Percentiles rank a stretch among this genome's conserved stretches.
Evolutionary conservation across 2,888 invertebrate genomes (phyloP).

Genomic region (Euclidia mi): DNA sequence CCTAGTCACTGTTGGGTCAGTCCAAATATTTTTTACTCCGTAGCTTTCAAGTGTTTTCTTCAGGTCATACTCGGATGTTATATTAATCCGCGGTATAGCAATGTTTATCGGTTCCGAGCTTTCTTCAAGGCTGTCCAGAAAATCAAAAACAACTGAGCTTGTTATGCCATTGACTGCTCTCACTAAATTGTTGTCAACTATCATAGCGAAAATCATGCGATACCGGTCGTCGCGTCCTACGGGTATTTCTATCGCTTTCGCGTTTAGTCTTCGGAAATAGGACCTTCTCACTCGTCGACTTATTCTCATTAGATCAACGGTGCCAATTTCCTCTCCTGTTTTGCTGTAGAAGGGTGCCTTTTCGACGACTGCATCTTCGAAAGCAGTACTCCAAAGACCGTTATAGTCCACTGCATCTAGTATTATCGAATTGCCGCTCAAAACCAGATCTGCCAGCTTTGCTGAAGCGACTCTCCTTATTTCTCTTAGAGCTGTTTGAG

Average conservation of each 20-base stretch:
- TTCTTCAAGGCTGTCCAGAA: neutral
- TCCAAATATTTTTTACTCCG: slow-evolving; percentile 6
- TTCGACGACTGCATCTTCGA: slow-evolving; percentile 12
- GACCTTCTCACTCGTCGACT: slow-evolving; percentile 8
- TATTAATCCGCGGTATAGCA: slow-evolving; percentile 11
- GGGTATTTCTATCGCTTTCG: slow-evolving; percentile 5
- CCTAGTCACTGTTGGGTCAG: slow-evolving; percentile 7
- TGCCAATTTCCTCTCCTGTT: slow-evolving; percentile 5
- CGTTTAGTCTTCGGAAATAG: slow-evolving; percentile 1
- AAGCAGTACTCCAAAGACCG: slow-evolving; percentile 17
- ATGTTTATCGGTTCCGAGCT: slow-evolving; percentile 9
- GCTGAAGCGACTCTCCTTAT: slow-evolving; percentile 2
- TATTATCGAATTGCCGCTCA: slow-evolving; percentile 17
- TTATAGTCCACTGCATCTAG: slow-evolving; percentile 10
- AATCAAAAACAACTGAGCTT: neutral
- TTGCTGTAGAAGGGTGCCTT: slow-evolving; percentile 13
- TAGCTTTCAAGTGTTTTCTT: slow-evolving; percentile 8
- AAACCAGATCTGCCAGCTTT: neutral
- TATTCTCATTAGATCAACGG: slow-evolving; percentile 17
- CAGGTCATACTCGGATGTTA: slow-evolving; percentile 3
- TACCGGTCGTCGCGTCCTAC: slow-evolving; percentile 12
- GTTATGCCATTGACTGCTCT: slow-evolving; percentile 1
- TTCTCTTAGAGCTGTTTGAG: neutral
- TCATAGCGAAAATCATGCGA: slow-evolving; percentile 8
- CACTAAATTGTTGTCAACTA: neutral